Evolutionary conservation across 2,113 vertebrate genomes (phyloP), one percentile per base, ranked within the genome.

Genomic region (Emydura subglobosa): DNA sequence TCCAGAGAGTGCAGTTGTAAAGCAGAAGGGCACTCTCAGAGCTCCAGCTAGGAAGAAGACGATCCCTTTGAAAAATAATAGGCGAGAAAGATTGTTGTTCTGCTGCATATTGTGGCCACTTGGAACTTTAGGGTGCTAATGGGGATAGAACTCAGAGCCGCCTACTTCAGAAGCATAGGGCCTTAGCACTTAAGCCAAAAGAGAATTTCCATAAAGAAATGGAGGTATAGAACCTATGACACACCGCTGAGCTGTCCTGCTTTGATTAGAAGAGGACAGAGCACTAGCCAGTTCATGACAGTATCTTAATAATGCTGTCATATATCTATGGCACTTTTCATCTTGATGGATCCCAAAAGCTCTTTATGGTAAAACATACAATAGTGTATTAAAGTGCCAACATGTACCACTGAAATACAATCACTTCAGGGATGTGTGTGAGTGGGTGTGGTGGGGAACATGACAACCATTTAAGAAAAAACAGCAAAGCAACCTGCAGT

Each of bases 361-460:
- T 87, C 92, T 94, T 97, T 92, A 72, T 8, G 78, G 49, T 84
- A 81, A 92, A 91, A 82, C 25, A 31, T 25, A 16, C 31, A 82
- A 27, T 76, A 72, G 93, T 79, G 27, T 54, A 49, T 68, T 91
- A 0, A 14, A 44, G 39, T 1, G 1, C 0, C 4, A 76, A 57
- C 31, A 27, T 82, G 17, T n/a, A 25, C 11, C 6, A 7, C 13
- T 39, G 61, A 93, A 95, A 44, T 80, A n/a, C 11, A 6, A 85
- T 42, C 81, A 2, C 85, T 57, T 92, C 89, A 21, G n/a, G 79
- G 54, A n/a, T n/a, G n/a, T n/a, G n/a, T n/a, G n/a, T n/a, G n/a
- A n/a, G 21, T 21, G 47, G 78, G 21, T 21, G 47, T 78, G 3
- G 31, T 13, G 5, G 31, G 10, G 27, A 68, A 55, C 54, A 76